Evolutionary conservation across 2,888 invertebrate species (phyloP).

Genomic region (Augiades crinisus): DNA sequence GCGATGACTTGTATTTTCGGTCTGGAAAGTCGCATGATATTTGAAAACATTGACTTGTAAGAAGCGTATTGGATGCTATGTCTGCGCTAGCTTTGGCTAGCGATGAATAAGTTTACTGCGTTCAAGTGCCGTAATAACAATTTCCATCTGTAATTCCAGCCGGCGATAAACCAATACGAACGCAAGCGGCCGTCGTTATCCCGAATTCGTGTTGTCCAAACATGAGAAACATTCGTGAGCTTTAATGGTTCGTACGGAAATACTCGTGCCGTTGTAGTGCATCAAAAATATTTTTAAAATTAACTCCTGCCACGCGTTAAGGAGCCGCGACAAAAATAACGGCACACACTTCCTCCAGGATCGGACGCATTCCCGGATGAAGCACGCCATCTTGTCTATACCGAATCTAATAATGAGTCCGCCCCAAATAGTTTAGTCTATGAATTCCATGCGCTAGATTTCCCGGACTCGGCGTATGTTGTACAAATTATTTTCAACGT

Average conservation of each 20-base stretch:
- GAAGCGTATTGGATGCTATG: neutral
- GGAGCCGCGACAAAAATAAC: conserved; percentile 61
- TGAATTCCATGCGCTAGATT: conserved; percentile 14
- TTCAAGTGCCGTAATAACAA: neutral
- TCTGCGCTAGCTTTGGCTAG: neutral
- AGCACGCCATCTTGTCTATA: conserved; percentile 22
- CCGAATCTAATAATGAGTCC: conserved; percentile 17
- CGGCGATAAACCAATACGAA: conserved; percentile 1
- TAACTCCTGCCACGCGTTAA: conserved; percentile 52
- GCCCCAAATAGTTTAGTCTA: conserved; percentile 11
- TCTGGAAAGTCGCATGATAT: no score
- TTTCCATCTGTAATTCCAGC: conserved; percentile 2
- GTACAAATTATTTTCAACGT: neutral
- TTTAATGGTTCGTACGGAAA: conserved; percentile 35
- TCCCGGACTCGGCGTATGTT: neutral
- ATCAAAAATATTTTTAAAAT: conserved; percentile 70
- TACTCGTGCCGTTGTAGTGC: conserved; percentile 46
- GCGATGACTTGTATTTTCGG: conserved; percentile 7
- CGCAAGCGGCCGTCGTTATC: conserved; percentile 5
- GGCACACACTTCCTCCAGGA: conserved; percentile 44
- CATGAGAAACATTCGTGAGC: conserved; percentile 35
- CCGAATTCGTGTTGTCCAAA: conserved; percentile 28
- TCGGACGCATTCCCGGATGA: conserved; percentile 28
- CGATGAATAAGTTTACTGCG: neutral
- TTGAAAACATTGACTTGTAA: no score